These are phyloP conservation scores for Mormyrus iriodes DNA, from an alignment of 2,113 vertebrate genomes.

Conservation along the genomic window DNA sequence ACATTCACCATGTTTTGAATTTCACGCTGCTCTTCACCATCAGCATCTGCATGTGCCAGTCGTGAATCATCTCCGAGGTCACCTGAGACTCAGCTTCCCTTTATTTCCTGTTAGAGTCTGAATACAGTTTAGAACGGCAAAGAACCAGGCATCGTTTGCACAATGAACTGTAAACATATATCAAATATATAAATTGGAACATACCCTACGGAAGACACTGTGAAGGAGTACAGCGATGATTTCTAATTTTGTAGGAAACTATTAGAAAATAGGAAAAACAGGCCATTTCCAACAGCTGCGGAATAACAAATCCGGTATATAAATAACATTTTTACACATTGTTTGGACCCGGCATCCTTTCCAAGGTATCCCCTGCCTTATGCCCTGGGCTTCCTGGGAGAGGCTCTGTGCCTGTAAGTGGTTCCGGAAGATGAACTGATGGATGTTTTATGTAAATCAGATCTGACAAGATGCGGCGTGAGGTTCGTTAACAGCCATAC, in stretches of 20 bases:
- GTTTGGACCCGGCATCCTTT: neutral
- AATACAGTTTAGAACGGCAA: neutral
- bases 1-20: constrained; percentile 24
- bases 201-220: neutral
- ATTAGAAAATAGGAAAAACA: neutral
- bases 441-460: neutral
- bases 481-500: neutral
- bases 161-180: neutral
- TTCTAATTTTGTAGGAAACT: neutral
- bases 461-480: neutral
- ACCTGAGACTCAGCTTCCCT: neutral
- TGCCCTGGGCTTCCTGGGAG: neutral
- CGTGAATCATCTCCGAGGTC: constrained; percentile 8
- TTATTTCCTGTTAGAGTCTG: neutral
- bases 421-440: neutral
- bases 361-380: neutral
- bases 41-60: constrained; percentile 16
- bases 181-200: neutral
- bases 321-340: neutral
- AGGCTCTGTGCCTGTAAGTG: neutral
- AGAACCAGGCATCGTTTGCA: neutral
- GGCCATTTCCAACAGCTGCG: neutral
- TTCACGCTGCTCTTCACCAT: constrained; percentile 17
- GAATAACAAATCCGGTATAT: neutral
- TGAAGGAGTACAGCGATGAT: neutral